A percentile compares a stretch with the other conserved stretches of the same genome.
These are phyloP conservation scores for Numida meleagris DNA, from an alignment of 2,113 vertebrate genomes.

Conservation along the genomic window DNA sequence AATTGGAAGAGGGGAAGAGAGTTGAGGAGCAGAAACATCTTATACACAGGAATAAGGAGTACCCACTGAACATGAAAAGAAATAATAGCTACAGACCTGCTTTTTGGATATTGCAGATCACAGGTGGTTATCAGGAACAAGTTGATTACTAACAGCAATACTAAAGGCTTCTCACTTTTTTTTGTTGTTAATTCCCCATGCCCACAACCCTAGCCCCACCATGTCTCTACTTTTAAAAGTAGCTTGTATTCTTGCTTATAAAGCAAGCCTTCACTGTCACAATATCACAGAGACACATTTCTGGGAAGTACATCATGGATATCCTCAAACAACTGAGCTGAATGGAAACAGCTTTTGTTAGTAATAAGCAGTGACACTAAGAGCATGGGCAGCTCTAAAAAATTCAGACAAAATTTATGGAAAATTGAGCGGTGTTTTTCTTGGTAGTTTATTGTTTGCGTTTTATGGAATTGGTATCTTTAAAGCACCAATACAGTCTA, in stretches of 20 bases:
- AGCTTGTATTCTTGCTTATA: neutral
- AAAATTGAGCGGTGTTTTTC: neutral
- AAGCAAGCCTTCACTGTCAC: neutral
- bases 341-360: neutral
- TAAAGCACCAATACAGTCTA: neutral
- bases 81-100: neutral
- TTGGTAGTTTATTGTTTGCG: neutral
- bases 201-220: no score
- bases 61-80: neutral
- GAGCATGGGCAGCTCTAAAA: neutral
- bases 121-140: neutral
- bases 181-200: neutral
- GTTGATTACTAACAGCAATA: neutral
- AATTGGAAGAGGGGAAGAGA: neutral
- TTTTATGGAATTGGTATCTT: neutral
- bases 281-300: accelerated
- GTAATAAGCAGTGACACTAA: neutral
- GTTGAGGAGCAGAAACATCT: neutral
- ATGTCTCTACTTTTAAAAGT: neutral
- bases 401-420: neutral
- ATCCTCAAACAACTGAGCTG: neutral
- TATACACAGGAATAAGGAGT: neutral
- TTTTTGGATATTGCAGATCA: neutral
- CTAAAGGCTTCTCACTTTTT: neutral
- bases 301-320: neutral